Base-by-base conservation (phyloP, 1,140 invertebrate genomes). In the Tetraneura akinire region DNA sequence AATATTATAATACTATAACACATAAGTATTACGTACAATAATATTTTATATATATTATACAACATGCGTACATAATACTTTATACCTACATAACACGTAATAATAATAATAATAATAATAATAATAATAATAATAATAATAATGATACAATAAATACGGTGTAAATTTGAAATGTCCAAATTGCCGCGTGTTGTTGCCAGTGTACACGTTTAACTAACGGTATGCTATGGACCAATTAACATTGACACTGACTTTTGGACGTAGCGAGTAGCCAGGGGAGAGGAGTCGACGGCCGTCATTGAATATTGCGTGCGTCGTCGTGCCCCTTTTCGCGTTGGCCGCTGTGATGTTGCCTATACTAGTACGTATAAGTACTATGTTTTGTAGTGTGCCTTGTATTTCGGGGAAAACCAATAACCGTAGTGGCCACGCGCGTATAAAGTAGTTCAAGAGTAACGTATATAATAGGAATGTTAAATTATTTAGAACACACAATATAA, bases 391-490 rank as follows among this genome's bases (percentile, higher is more conserved):
- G 51, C 73, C 53, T 76, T 76, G 53, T n/a, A 55, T 73, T 76
- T 76, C 73, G 53, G 53, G 51, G 3, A 45, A 60, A 76, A 42
- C 49, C 73, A n/a, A 57, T 3, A 76, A 14, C 53, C 53, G 71
- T 57, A n/a, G 73, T 76, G n/a, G 6, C 71, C 16, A 23, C 23
- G 4, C 62, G 26, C 62, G 16, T 49, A 74, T 18, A 16, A 73
- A 21, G 73, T 76, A 76, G 73, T 76, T 76, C 73, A 76, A 76
- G 73, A 57, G 73, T 55, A 76, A 57, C n/a, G 18, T 37, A n/a
- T n/a, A n/a, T n/a, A 37, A 8, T 37, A 37, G 32, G 32, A 37
- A 37, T 8, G 8, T 37, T 37, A 4, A 37, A 37, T 37, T 37
- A 37, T 37, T 37, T 37, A 37, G 32, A 37, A 37, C n/a, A n/a